Conservation (phyloP, 2,113 vertebrate species). For the Gavialis gangeticus region DNA sequence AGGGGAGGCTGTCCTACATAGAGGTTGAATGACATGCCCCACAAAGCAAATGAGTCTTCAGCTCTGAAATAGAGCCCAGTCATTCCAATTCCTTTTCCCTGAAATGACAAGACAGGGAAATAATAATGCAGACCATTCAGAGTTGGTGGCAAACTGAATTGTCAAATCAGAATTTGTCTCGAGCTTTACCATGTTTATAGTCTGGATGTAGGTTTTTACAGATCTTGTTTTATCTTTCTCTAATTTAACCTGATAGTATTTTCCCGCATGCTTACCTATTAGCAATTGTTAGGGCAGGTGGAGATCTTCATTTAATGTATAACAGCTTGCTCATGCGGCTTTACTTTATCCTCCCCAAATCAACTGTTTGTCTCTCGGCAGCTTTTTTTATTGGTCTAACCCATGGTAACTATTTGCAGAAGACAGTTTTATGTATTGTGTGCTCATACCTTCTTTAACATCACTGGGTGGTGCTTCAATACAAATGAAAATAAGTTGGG, state of each 20-base stretch:
- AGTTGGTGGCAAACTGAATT: not conserved
- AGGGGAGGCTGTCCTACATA: not conserved
- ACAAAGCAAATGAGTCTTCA: not conserved
- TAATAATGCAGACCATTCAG: too few species aligned
- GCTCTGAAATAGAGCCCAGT: not conserved
- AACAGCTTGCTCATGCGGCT: not conserved
- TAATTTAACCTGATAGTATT: not conserved
- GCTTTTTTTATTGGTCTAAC: not conserved
- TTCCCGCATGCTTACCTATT: not conserved
- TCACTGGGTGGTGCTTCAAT: not conserved
- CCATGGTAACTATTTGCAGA: not conserved
- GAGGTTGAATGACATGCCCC: not conserved
- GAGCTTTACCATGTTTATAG: not conserved
- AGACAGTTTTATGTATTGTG: not conserved
- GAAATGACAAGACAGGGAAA: not conserved
- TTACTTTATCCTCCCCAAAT: not conserved
- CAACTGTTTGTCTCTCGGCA: not conserved
- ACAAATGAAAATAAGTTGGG: not conserved
- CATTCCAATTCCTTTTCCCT: not conserved
- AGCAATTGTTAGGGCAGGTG: constrained; percentile 13
- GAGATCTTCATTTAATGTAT: not conserved
- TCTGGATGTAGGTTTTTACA: not conserved
- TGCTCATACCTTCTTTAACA: too few species aligned
- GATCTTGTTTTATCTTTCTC: not conserved
- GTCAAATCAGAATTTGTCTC: rapidly evolving